Base-by-base conservation (phyloP, 2,113 vertebrate species). In the Anoplopoma fimbria region DNA sequence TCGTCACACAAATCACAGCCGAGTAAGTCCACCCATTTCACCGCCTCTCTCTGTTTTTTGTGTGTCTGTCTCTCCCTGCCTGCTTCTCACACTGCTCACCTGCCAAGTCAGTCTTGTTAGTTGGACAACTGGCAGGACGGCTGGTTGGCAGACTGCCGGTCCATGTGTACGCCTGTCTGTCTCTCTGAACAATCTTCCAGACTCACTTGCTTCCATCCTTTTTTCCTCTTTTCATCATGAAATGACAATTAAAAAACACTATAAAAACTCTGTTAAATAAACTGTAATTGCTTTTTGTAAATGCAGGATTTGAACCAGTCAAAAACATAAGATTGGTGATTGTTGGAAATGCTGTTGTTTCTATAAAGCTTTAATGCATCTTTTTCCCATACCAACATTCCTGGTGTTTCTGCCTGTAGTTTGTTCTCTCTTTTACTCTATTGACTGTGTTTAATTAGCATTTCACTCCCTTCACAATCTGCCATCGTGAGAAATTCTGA, bases 1-100 rank as follows among this genome's bases (percentile, higher is more conserved):
- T 94, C 0, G 79, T 95, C 86, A 93, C 94, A 38, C 93, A 95
- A 65, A 91, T 96, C 90, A 95, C 93, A 47, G 78, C 90, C 14
- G 94, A 95, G 95, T 96, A 83, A 69, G 91, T 92, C 74, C 17
- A 9, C 42, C n/a, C 65, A 10, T 69, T 76, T 58, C 23, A 71
- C 42, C 27, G 42, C 68, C 27, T 64, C 63, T 12, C 36, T 82
- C 31, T 47, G 40, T 42, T 14, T 60, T 85, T 65, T 55, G 15
- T 77, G 49, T 73, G 31, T 57, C 58, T 75, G 38, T 21, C 71
- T 71, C 42, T 72, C 27, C 31, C 73, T 53, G 67, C 67, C 29
- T 33, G 55, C 51, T 13, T 91, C 90, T 92, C 84, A 67, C 90
- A 33, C 90, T 84, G 47, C 77, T 93, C 75, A 91, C 85, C 83